Evolutionary conservation across 1,140 invertebrate genomes (phyloP), one percentile per base, ranked within the genome.

Genomic region (Heterodera carotae): DNA sequence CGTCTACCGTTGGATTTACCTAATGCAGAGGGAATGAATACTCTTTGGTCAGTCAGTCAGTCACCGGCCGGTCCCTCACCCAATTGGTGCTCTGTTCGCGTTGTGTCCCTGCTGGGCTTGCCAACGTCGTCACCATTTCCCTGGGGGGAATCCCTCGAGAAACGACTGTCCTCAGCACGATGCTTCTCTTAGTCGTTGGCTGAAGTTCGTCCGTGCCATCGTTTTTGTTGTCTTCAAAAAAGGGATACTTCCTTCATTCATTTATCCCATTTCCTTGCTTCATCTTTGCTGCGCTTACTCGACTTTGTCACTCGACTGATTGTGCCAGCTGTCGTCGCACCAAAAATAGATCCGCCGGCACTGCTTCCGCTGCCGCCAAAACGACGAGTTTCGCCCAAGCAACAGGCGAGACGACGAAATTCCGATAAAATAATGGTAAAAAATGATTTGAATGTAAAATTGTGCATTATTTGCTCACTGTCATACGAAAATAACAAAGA

Each of bases 341-440:
- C 72, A 74, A 74, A 74, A 62, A 56, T 64, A n/a, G 72, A 74
- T 6, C 70, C 62, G 62, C 62, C 62, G 10, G 62, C 70, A 64
- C 43, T 39, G 75, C 56, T 71, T 59, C 67, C 62, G 67, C 67
- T 31, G 78, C 93, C 93, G 89, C 92, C 92, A 89, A 93, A 93
- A 89, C 94, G 93, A 81, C 92, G 90, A 89, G 97, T 96, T 68
- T 91, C 91, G 84, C 94, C 72, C 48, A 74, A 69, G 60, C 85
- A 87, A 72, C 85, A 85, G 4, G 85, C 85, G 34, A 87, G 69
- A 15, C 86, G 83, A 31, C 85, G 84, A 75, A 87, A 87, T 70
- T 87, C 85, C 31, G 12, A 22, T 18, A 56, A 22, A 53, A 18
- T 53, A 5, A 22, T 53, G 48, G 39, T 43, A 22, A 15, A 56